Percentiles rank a stretch among this genome's conserved stretches.
Conservation (phyloP, 2,888 invertebrate genomes). For the Poecilus cupreus region DNA sequence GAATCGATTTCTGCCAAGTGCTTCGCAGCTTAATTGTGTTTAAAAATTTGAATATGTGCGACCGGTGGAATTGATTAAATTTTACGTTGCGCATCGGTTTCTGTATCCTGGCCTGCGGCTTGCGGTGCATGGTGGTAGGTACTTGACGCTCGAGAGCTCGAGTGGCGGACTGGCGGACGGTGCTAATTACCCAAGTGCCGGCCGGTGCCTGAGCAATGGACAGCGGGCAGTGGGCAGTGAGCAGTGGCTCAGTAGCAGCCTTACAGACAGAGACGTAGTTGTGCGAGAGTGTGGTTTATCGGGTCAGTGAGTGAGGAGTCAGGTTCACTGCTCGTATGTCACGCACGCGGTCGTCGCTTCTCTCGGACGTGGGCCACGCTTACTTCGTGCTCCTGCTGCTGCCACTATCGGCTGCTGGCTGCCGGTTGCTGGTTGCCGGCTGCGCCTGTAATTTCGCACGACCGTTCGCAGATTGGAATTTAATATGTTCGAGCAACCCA, state of each 20-base stretch:
- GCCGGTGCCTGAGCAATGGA: too few relatives aligned
- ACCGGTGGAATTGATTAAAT: constrained; percentile 20
- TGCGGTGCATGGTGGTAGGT: too few relatives aligned
- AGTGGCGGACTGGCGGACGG: too few relatives aligned
- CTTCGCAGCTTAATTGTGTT: constrained; percentile 17
- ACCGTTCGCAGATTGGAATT: constrained; percentile 49
- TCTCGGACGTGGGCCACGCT: neutral
- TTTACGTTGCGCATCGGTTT: constrained; percentile 1
- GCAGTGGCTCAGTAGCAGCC: neutral
- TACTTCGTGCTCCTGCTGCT: neutral
- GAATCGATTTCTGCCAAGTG: constrained; percentile 41
- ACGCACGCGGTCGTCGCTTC: neutral
- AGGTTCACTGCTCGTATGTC: constrained; percentile 11
- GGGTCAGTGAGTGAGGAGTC: neutral
- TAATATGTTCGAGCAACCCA: constrained; percentile 45
- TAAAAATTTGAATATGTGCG: constrained; percentile 35
- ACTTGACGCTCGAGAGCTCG: too few relatives aligned
- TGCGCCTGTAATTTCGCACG: constrained; percentile 29
- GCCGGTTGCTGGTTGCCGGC: neutral
- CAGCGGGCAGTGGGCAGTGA: too few relatives aligned
- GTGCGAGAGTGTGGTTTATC: neutral
- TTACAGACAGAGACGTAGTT: neutral
- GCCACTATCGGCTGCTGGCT: neutral
- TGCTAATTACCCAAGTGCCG: too few relatives aligned
- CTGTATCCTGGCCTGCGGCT: constrained; percentile 26